phyloP scores from a whole-genome alignment of 2,797 vertebrate species.

The Megalops cyprinoides region DNA sequence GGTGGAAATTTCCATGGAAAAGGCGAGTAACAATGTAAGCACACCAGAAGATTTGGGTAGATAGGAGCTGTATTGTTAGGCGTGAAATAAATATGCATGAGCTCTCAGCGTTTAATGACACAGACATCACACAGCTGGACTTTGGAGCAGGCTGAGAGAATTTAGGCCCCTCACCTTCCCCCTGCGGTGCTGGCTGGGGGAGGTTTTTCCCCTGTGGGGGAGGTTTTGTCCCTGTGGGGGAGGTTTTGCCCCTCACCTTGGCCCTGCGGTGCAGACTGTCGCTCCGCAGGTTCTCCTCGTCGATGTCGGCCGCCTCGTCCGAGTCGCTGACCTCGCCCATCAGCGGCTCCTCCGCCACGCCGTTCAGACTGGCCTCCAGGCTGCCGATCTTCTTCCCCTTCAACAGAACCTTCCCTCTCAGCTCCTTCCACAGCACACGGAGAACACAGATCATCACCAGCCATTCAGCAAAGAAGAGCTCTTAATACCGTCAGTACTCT shows the following conservation, averaged over 20 bases:
- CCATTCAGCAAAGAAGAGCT: too few species aligned
- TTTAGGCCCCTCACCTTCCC: slow-evolving; percentile 64
- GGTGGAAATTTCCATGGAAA: slow-evolving; percentile 24
- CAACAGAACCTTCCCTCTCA: slow-evolving; percentile 85
- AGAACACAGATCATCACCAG: background rate
- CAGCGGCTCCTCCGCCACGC: slow-evolving; percentile 65
- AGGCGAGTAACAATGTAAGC: background rate
- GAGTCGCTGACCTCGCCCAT: slow-evolving; percentile 77
- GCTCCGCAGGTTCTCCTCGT: slow-evolving; percentile 67
- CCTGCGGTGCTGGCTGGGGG: slow-evolving; percentile 65
- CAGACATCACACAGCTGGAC: background rate
- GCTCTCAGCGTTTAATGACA: slow-evolving; percentile 6
- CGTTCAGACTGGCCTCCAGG: slow-evolving; percentile 74
- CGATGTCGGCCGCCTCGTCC: slow-evolving; percentile 72
- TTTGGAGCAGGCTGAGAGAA: background rate
- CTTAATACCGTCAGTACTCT: too few species aligned
- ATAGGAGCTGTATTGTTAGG: background rate
- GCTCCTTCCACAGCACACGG: slow-evolving; percentile 70
- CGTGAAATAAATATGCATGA: background rate
- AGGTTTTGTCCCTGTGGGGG: too few species aligned
- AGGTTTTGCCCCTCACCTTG: slow-evolving; percentile 64
- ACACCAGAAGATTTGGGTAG: background rate
- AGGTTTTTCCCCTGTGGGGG: too few species aligned
- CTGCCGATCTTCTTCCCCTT: slow-evolving; percentile 89
- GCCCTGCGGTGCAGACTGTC: slow-evolving; percentile 68